Percentiles rank a stretch among this genome's conserved stretches.
phyloP scores from a whole-genome alignment of 23 tunicate genomes.

The Oikopleura vanhoeffeni region DNA sequence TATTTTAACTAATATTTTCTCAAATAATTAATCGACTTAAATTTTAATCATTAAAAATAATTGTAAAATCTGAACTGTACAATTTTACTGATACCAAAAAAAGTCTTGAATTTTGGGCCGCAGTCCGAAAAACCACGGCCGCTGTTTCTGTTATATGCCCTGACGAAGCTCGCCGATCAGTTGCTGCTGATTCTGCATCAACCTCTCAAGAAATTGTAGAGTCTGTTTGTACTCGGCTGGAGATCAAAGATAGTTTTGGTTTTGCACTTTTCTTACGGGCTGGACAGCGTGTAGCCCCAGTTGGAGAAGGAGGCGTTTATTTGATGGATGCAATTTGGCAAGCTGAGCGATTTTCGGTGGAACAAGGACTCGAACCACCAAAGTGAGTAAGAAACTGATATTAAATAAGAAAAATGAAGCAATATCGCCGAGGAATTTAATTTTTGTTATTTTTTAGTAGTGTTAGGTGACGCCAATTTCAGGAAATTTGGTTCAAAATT shows the following conservation, averaged over 20 bases:
- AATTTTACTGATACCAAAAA: too few species aligned
- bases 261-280: not conserved
- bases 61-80: too few species aligned
- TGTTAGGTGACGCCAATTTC: too few species aligned
- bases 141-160: not conserved
- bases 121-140: not conserved
- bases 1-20: too few species aligned
- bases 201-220: slow-evolving; percentile 2
- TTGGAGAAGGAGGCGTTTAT: slow-evolving; percentile 15
- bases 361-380: slow-evolving; percentile 16
- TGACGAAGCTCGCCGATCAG: not conserved
- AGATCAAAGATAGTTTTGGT: not conserved
- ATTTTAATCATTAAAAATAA: too few species aligned
- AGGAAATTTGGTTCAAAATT: too few species aligned
- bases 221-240: not conserved
- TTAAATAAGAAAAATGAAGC: too few species aligned
- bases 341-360: slow-evolving; percentile 9
- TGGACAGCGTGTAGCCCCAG: slow-evolving; percentile 6
- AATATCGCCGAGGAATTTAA: too few species aligned
- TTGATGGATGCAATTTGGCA: slow-evolving; percentile 15
- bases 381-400: not conserved
- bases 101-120: slow-evolving; percentile 4
- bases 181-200: slow-evolving; percentile 10
- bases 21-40: too few species aligned
- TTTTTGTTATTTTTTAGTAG: too few species aligned